Evolutionary conservation across 1,140 invertebrate genomes (phyloP).

Genomic region (Bombus confusus): DNA sequence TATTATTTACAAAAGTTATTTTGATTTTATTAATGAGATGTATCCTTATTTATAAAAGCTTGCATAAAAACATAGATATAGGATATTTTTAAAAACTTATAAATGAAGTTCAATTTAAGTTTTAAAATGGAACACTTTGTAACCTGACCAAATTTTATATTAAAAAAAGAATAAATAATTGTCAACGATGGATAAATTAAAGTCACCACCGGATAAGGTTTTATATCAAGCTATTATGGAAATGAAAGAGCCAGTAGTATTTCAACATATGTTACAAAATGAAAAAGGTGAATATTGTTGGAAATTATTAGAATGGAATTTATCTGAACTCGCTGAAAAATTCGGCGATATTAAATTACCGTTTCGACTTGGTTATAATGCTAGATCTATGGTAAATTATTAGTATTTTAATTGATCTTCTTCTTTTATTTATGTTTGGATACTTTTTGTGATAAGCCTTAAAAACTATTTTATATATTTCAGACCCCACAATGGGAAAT

Average conservation of each 20-base stretch:
- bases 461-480: slow-evolving; percentile 27
- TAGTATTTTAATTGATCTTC: slow-evolving; percentile 17
- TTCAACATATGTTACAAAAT: slow-evolving; percentile 74
- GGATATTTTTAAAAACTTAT: background rate
- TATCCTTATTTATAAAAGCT: background rate
- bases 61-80: background rate
- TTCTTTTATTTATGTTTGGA: background rate
- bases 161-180: background rate
- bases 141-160: background rate
- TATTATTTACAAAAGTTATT: background rate
- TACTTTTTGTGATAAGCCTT: slow-evolving; percentile 20
- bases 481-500: slow-evolving; percentile 90
- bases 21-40: background rate
- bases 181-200: slow-evolving; percentile 27
- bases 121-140: background rate
- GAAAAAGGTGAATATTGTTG: slow-evolving; percentile 66
- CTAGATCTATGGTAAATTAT: slow-evolving; percentile 75
- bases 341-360: slow-evolving; percentile 77
- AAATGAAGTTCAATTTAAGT: background rate
- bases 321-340: slow-evolving; percentile 77
- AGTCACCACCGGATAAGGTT: slow-evolving; percentile 51
- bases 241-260: slow-evolving; percentile 75
- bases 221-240: slow-evolving; percentile 66
- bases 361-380: slow-evolving; percentile 81
- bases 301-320: slow-evolving; percentile 80